Percentiles rank a stretch among this genome's conserved stretches.
phyloP scores from a whole-genome alignment of 2,113 vertebrate species.

The Neodon shergylaensis region DNA sequence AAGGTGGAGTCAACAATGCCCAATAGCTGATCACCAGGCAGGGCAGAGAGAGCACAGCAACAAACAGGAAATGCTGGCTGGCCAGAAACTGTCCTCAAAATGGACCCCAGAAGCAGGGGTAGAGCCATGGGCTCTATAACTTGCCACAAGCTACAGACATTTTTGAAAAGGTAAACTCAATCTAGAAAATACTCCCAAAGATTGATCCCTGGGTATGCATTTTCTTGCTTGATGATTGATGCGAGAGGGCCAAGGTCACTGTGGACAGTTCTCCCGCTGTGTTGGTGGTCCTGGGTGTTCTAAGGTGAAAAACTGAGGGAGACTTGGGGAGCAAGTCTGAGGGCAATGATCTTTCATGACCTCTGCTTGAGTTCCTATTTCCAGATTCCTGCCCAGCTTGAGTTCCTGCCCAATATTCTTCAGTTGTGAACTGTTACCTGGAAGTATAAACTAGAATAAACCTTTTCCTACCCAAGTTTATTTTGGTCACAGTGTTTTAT shows the following conservation, averaged over 20 bases:
- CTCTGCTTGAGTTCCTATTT: neutral
- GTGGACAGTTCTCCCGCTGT: accelerated
- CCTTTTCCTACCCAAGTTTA: neutral
- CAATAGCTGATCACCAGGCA: too few species aligned
- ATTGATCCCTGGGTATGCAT: neutral
- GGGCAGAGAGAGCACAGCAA: too few species aligned
- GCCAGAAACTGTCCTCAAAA: too few species aligned
- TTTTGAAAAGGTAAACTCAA: neutral
- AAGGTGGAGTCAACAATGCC: too few species aligned
- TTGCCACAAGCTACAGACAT: neutral
- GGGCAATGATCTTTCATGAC: neutral
- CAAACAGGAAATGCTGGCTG: too few species aligned
- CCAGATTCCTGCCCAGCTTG: neutral
- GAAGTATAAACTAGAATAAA: neutral
- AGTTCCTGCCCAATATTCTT: neutral
- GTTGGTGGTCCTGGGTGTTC: neutral
- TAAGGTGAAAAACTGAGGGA: neutral
- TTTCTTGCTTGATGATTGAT: neutral
- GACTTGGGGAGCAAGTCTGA: neutral
- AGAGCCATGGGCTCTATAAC: too few species aligned
- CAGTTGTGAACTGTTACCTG: neutral
- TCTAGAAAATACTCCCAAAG: neutral
- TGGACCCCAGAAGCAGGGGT: too few species aligned
- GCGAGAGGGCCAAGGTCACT: neutral
- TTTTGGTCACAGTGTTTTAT: neutral